Conservation (phyloP, 2,888 invertebrate genomes). For the Polydesmus complanatus region DNA sequence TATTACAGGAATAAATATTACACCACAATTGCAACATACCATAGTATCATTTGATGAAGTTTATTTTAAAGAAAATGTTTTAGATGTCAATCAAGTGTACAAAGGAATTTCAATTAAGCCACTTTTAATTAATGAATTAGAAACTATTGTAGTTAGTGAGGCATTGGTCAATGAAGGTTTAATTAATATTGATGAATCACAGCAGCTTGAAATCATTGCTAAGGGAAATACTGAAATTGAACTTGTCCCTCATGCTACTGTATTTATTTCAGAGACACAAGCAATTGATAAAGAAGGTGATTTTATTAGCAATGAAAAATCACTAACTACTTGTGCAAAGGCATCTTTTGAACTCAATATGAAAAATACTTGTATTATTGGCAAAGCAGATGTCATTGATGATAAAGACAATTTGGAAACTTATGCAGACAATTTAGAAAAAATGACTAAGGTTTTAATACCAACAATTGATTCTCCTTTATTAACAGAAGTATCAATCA, state of each 20-base stretch:
- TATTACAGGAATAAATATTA: not conserved
- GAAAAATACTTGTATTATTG: slow-evolving; percentile 17
- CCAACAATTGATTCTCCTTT: not conserved
- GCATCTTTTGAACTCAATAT: slow-evolving; percentile 10
- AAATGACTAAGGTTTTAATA: not conserved
- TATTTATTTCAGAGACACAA: slow-evolving; percentile 19
- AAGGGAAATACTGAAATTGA: slow-evolving; percentile 18
- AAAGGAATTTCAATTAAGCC: slow-evolving; percentile 11
- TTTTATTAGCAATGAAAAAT: slow-evolving; percentile 4
- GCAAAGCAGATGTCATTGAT: slow-evolving; percentile 16
- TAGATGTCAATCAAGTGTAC: not conserved
- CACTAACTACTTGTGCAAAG: slow-evolving; percentile 5
- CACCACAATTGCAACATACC: not conserved
- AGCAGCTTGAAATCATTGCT: slow-evolving; percentile 10
- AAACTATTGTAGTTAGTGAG: slow-evolving; percentile 19
- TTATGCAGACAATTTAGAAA: slow-evolving; percentile 8
- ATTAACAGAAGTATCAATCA: not conserved
- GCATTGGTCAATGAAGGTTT: slow-evolving; percentile 5
- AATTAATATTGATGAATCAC: slow-evolving; percentile 2
- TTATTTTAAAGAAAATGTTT: not conserved
- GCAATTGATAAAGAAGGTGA: slow-evolving; percentile 11
- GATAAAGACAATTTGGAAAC: slow-evolving; percentile 17
- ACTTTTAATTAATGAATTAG: slow-evolving; percentile 17
- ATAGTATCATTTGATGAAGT: not conserved
- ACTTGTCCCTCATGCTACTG: slow-evolving; percentile 18